Evolutionary conservation across 2,888 invertebrate species (phyloP).

Genomic region (Trissolcus brochymenae): DNA sequence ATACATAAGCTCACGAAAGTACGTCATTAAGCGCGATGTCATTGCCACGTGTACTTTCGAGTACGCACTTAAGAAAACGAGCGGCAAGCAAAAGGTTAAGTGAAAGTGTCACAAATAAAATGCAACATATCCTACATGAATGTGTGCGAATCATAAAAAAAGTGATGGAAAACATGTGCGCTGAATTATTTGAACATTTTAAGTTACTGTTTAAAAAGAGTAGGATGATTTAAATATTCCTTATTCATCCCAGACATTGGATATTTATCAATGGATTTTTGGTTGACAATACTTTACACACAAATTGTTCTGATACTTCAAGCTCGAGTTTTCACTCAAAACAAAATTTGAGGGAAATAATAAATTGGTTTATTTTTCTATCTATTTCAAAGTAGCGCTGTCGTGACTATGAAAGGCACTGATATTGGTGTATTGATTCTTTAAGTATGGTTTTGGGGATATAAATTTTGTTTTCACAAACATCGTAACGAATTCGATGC

Average conservation of each 20-base stretch:
- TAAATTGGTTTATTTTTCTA: conserved; percentile 52
- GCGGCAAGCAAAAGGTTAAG: conserved; percentile 46
- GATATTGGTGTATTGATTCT: conserved; percentile 40
- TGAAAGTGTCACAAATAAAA: conserved; percentile 37
- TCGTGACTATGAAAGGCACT: conserved; percentile 22
- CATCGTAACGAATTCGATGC: conserved; percentile 45
- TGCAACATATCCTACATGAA: not conserved
- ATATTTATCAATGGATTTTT: no score
- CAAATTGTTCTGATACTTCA: conserved; percentile 17
- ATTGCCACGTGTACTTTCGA: conserved; percentile 52
- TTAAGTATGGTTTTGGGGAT: conserved; percentile 39
- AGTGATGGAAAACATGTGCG: no score
- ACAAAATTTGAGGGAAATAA: conserved; percentile 45
- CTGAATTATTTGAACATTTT: no score
- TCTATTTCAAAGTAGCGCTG: conserved; percentile 33
- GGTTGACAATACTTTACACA: conserved; percentile 12
- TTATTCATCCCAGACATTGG: no score
- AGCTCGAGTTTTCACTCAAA: conserved; percentile 19
- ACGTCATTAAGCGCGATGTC: conserved; percentile 55
- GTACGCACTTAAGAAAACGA: conserved; percentile 38
- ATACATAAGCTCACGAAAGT: conserved; percentile 52
- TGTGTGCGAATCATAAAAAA: no score
- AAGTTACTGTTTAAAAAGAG: no score
- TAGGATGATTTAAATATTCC: no score
- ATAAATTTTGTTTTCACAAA: conserved; percentile 19